A percentile compares a stretch with the other conserved stretches of the same genome.
Conservation (phyloP, 2,113 vertebrate genomes). For the Cyanoderma ruficeps region DNA sequence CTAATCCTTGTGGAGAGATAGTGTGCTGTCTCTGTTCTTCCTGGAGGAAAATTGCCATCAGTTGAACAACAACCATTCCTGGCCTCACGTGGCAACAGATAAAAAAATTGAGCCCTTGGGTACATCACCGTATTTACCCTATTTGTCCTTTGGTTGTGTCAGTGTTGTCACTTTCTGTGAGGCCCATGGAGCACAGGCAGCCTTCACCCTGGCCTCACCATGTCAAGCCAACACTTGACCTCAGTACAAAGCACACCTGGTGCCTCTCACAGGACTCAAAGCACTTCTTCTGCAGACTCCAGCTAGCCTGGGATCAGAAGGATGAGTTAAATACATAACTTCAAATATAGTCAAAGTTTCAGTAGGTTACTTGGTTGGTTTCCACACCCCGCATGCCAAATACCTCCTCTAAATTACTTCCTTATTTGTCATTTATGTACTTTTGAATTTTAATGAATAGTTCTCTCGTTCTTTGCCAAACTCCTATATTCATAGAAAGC, state of each 20-base stretch:
- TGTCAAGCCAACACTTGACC: neutral
- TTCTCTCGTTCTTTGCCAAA: conserved; percentile 69
- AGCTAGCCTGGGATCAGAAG: conserved; percentile 34
- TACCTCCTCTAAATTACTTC: conserved; percentile 71
- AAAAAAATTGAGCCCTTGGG: neutral
- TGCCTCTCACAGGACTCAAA: neutral
- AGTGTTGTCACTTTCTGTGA: neutral
- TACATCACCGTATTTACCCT: neutral
- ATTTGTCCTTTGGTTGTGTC: neutral
- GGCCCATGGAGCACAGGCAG: neutral
- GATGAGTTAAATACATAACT: conserved; percentile 46
- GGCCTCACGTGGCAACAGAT: neutral
- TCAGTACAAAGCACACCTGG: neutral
- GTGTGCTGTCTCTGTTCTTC: neutral
- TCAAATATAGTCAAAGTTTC: conserved; percentile 65
- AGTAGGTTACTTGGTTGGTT: conserved; percentile 65
- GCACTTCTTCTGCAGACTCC: neutral
- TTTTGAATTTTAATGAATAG: conserved; percentile 74
- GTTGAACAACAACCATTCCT: neutral
- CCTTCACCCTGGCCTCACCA: neutral
- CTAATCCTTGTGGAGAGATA: neutral
- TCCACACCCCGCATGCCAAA: conserved; percentile 66
- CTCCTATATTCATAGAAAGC: conserved; percentile 74
- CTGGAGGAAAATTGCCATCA: neutral
- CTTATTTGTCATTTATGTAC: conserved; percentile 74